phyloP scores from a whole-genome alignment of 2,113 vertebrate genomes.

The Regulus satrapa region DNA sequence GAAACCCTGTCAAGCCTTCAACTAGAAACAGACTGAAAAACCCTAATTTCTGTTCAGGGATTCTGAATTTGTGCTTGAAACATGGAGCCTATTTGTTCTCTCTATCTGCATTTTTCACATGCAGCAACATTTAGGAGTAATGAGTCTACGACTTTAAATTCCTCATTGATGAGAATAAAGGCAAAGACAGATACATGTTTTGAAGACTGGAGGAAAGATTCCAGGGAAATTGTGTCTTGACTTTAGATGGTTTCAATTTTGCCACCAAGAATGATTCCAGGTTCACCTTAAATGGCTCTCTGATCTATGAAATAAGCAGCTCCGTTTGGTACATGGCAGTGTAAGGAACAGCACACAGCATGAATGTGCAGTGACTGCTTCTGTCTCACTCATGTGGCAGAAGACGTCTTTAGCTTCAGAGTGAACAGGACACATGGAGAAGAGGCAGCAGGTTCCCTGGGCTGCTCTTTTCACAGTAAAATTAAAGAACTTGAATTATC shows the following conservation, averaged over 20 bases:
- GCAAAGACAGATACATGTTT: constrained; percentile 10
- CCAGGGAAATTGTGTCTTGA: constrained; percentile 35
- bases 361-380: neutral
- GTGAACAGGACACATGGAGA: neutral
- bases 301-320: neutral
- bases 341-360: neutral
- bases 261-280: constrained; percentile 18
- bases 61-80: neutral
- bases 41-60: neutral
- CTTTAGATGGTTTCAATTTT: constrained; percentile 54
- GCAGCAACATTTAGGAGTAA: neutral
- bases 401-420: neutral
- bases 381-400: neutral
- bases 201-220: constrained; percentile 31
- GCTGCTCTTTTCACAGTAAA: neutral
- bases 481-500: neutral
- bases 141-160: constrained; percentile 34
- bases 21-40: neutral
- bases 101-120: neutral
- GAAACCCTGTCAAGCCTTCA: neutral
- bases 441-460: neutral
- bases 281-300: constrained; percentile 39
- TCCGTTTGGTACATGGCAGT: neutral
- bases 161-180: constrained; percentile 54
- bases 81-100: neutral